Evolutionary conservation across 2,113 vertebrate genomes (phyloP), one percentile per base, ranked within the genome.

Genomic region (Ramphastos sulfuratus): DNA sequence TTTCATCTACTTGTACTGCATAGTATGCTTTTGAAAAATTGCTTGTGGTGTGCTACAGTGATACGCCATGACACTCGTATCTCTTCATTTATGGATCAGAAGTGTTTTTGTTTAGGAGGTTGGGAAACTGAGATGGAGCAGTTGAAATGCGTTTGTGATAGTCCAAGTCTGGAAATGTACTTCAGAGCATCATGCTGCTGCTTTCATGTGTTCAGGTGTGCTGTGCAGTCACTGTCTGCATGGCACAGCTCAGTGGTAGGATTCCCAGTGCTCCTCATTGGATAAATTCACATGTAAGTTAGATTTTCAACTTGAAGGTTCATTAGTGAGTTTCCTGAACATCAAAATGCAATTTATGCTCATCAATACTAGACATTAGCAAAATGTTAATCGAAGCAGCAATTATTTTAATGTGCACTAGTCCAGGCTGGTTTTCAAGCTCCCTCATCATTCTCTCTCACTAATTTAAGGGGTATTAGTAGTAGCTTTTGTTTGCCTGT

Each of bases 161-260:
- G 10, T 39, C 13, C 16, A 21, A 44, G 33, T 46, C 52, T 56
- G 37, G 37, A 64, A 76, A 1, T 4, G 2, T 35, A 10, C 24
- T 52, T 42, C 25, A 28, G 15, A 64, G 65, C n/a, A 30, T 35
- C 55, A 69, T 39, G 37, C 42, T 64, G 15, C 23, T 0, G 4
- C 44, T 87, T 63, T 48, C 31, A 12, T 0, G 0, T 30, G 18
- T 75, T 58, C 8, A n/a, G 14, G 6, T 0, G 0, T 31, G 12
- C 39, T 66, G 58, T 33, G 16, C 17, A 7, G 18, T 20, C 16
- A 9, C 39, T 11, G 31, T 66, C 17, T 23, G 48, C 7, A 2
- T 7, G 33, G 30, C 63, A 24, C 17, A 63, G 17, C 39, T 31
- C 3, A 4, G 42, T 35, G 25, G 25, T 50, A 64, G 42, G 64